A percentile compares a stretch with the other conserved stretches of the same genome.
phyloP scores from a whole-genome alignment of 2,888 invertebrate species.

The Lycia hirtaria region DNA sequence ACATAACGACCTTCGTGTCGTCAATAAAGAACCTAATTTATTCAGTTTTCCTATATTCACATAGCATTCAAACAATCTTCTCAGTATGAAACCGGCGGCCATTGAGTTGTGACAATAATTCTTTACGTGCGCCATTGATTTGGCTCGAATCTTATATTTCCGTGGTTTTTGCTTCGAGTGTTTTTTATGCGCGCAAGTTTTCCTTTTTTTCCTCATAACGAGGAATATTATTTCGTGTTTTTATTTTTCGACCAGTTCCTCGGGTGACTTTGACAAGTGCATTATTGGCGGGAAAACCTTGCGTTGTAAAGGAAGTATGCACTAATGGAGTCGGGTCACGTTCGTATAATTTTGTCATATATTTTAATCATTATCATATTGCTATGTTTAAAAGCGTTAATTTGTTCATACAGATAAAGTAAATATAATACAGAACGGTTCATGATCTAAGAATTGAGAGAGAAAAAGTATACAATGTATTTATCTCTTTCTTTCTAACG shows the following conservation, averaged over 20 bases:
- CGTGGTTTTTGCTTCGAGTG: too few species aligned
- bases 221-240: neutral
- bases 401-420: too few species aligned
- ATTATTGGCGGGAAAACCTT: conserved; percentile 8
- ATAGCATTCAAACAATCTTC: conserved; percentile 33
- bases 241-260: neutral
- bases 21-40: conserved; percentile 63
- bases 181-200: neutral
- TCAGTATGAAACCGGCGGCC: conserved; percentile 31
- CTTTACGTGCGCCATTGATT: neutral
- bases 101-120: conserved; percentile 11
- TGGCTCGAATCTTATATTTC: neutral
- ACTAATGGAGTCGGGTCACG: conserved; percentile 30
- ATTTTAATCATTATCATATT: neutral
- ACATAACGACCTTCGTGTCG: conserved; percentile 56
- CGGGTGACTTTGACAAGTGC: conserved; percentile 21
- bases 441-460: too few species aligned
- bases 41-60: conserved; percentile 47
- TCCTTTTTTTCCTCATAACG: too few species aligned
- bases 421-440: too few species aligned
- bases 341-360: conserved; percentile 32
- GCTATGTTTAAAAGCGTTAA: neutral
- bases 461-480: too few species aligned
- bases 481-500: too few species aligned
- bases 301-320: conserved; percentile 20